These are phyloP conservation scores for Lepidurus arcticus DNA, from an alignment of 1,140 invertebrate genomes.

Conservation along the genomic window DNA sequence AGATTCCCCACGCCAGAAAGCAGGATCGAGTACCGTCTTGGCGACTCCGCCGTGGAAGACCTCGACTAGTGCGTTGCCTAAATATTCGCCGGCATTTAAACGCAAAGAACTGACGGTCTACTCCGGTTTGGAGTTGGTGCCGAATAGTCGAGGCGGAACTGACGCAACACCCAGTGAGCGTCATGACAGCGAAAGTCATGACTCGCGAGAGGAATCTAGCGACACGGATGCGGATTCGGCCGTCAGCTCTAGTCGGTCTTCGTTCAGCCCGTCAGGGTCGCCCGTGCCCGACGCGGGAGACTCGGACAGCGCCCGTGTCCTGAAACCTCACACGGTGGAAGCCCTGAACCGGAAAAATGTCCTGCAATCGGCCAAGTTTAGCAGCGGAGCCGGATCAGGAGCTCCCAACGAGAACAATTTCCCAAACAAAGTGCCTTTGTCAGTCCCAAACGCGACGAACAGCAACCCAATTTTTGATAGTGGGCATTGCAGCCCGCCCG, in stretches of 20 bases:
- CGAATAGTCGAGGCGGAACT: slow-evolving; percentile 41
- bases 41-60: slow-evolving; percentile 45
- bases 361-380: slow-evolving; percentile 73
- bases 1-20: slow-evolving; percentile 24
- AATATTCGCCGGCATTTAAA: slow-evolving; percentile 78
- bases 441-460: neutral
- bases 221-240: slow-evolving; percentile 58
- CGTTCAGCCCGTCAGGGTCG: slow-evolving; percentile 46
- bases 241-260: slow-evolving; percentile 66
- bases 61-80: slow-evolving; percentile 50
- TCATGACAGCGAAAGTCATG: slow-evolving; percentile 34
- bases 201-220: slow-evolving; percentile 35
- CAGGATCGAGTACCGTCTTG: neutral
- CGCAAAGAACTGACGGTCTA: slow-evolving; percentile 64
- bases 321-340: slow-evolving; percentile 70
- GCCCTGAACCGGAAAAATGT: slow-evolving; percentile 80
- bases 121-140: slow-evolving; percentile 39
- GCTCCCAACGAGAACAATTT: slow-evolving; percentile 46
- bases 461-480: neutral
- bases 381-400: slow-evolving; percentile 61
- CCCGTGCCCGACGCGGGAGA: slow-evolving; percentile 42
- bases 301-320: slow-evolving; percentile 48
- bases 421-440: neutral
- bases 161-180: slow-evolving; percentile 33
- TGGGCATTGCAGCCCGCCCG: neutral